Evolutionary conservation across 2,888 invertebrate species (phyloP), one percentile per base, ranked within the genome.

Genomic region (Scaptomyza flava): DNA sequence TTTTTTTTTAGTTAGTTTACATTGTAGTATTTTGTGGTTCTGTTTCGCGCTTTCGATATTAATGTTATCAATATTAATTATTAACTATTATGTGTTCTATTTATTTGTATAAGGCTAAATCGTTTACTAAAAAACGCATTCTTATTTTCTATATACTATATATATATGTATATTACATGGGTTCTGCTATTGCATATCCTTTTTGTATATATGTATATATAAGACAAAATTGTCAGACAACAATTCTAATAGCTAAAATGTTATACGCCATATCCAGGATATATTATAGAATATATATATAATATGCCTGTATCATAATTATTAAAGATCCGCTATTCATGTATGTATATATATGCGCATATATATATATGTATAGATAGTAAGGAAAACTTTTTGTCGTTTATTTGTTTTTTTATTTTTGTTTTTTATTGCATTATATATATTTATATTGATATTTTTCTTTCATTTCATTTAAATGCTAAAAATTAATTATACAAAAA

Each of bases 381-480:
- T 64, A 68, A 75, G 72, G 68, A 76, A 83, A 81, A 78, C 72
- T 67, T 58, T 60, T 27, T 27, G 27, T 6, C 27, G 5, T 6
- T 27, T 27, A 6, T 27, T 58, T 58, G 63, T 61, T 38, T 72
- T 69, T 43, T 59, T 51, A 30, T 50, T 14, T 41, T 3, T 17
- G 20, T 20, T 41, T 9, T 23, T 50, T 6, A 12, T 23, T 20
- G 9, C 30, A 30, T 54, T 59, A 53, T 65, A 47, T 61, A 71
- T 68, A 64, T 64, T 72, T 68, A 67, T 65, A 68, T 66, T 63
- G 67, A 57, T 72, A 68, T 72, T 66, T 80, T 58, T 77, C 31
- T 60, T 82, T 73, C 31, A 69, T 67, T 69, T 51, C 20, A 69
- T 61, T 72, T 81, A 81, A 87, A 81, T 75, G 81, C 81, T 87